Conservation (phyloP, 2,888 invertebrate genomes). For the Yponomeuta cagnagella region DNA sequence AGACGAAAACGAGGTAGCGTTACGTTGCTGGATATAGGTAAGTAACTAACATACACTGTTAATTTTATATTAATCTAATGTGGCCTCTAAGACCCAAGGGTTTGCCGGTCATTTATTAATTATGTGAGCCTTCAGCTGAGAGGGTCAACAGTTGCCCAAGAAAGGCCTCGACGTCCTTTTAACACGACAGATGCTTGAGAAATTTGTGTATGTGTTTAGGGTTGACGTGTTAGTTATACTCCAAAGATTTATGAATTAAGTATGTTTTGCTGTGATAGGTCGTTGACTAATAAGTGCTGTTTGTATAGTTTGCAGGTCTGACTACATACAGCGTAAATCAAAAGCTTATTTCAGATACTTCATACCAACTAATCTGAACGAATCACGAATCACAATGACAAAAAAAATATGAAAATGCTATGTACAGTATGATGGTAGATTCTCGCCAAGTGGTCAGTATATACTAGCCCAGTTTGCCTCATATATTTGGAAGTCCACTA, state of each 20-base stretch:
- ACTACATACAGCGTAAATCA: too few species aligned
- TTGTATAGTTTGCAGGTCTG: neutral
- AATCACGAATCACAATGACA: too few species aligned
- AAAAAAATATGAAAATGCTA: too few species aligned
- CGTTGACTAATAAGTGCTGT: neutral
- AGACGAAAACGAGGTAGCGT: too few species aligned
- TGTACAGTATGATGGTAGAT: too few species aligned
- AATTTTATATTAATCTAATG: constrained; percentile 48
- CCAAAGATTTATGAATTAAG: neutral
- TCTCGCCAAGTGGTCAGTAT: too few species aligned
- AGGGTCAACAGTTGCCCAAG: constrained; percentile 52
- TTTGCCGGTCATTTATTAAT: constrained; percentile 68
- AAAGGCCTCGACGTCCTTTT: constrained; percentile 63
- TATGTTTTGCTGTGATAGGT: neutral
- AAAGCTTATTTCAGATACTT: too few species aligned
- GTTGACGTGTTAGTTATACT: constrained; percentile 25
- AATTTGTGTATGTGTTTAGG: constrained; percentile 33
- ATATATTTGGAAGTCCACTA: neutral
- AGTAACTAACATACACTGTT: constrained; percentile 23
- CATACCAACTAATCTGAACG: too few species aligned
- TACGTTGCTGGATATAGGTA: constrained; percentile 11
- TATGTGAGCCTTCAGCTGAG: constrained; percentile 51
- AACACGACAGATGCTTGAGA: constrained; percentile 47
- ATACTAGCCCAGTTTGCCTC: neutral
- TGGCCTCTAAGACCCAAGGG: constrained; percentile 33